These are phyloP conservation scores for Agrochola circellaris DNA, from an alignment of 2,888 invertebrate genomes.

Conservation along the genomic window DNA sequence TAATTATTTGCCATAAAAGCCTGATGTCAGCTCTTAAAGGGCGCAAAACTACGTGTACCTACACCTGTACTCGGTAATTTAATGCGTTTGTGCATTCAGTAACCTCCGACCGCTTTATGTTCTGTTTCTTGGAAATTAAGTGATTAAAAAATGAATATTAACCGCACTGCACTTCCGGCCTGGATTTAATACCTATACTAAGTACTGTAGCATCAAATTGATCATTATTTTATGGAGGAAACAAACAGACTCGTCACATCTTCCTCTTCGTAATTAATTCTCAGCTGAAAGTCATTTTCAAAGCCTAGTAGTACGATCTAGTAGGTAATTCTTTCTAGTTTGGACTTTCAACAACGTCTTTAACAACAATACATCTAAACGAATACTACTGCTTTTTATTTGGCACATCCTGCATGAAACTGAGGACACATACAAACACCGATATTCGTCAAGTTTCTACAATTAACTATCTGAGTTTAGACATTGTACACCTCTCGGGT, in stretches of 20 bases:
- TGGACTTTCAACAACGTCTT: background rate
- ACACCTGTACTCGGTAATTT: conserved; percentile 27
- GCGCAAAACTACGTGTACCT: conserved; percentile 31
- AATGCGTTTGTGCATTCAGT: conserved; percentile 42
- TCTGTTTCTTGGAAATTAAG: conserved; percentile 35
- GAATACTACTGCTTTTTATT: background rate
- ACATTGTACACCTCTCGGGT: background rate
- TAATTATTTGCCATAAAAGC: conserved; percentile 68
- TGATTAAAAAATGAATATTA: conserved; percentile 28
- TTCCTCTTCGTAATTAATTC: background rate
- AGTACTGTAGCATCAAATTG: background rate
- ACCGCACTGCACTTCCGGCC: conserved; percentile 26
- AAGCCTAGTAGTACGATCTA: background rate
- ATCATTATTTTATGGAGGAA: background rate
- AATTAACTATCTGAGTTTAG: background rate
- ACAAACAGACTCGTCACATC: background rate
- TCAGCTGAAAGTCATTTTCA: background rate
- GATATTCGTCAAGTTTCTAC: background rate
- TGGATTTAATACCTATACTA: background rate
- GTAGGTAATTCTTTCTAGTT: background rate
- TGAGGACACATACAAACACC: background rate
- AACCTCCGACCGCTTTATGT: conserved; percentile 27
- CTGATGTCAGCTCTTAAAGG: conserved; percentile 57
- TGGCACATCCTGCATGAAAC: background rate
- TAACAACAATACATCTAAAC: background rate